Base-by-base conservation (phyloP, 2,113 vertebrate species). In the Ia io region DNA sequence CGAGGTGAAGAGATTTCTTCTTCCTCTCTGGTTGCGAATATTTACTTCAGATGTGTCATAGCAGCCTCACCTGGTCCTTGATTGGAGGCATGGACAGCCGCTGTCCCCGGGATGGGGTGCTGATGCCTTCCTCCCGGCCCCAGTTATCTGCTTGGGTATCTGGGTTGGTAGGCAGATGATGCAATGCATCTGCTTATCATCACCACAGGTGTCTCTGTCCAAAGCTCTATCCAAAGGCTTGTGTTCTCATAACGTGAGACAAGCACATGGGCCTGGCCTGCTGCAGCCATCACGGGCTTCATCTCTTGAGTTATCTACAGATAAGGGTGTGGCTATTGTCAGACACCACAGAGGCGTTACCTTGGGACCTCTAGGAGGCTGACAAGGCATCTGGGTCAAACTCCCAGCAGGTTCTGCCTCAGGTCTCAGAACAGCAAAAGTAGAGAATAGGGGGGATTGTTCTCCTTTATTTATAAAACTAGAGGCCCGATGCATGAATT, bases 41-140 rank as follows among this genome's bases (percentile, higher is more conserved):
- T 96, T 98, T 97, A 83, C 95, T 84, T 84, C 13, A 89, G 84
- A 53, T 28, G 25, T 56, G 84, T 96, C 97, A 98, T 71, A 37
- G 51, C 86, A 88, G 84, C 95, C 47, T 49, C 2, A 1, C 73
- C 84, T 69, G 65, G 61, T 44, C 71, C 61, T 12, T 70, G 85
- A 49, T 0, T 23, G 0, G 12, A 28, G 92, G 59, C 30, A 51
- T 63, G 94, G 93, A 88, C 65, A 53, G 83, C 40, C 95, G 88
- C 23, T 78, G 30, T 3, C 37, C 42, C 1, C 8, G 35, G 73
- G 63, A 1, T 23, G 32, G 90, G 82, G 53, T 74, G 44, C 5
- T 84, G 96, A 7, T 94, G 83, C 90, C 20, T 69, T 69, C 94
- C 65, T 92, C 49, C 0, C 65, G 59, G 0, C 9, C 70, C 56